Base-by-base conservation (phyloP, 2,113 vertebrate species). In the Tragelaphus scriptus region DNA sequence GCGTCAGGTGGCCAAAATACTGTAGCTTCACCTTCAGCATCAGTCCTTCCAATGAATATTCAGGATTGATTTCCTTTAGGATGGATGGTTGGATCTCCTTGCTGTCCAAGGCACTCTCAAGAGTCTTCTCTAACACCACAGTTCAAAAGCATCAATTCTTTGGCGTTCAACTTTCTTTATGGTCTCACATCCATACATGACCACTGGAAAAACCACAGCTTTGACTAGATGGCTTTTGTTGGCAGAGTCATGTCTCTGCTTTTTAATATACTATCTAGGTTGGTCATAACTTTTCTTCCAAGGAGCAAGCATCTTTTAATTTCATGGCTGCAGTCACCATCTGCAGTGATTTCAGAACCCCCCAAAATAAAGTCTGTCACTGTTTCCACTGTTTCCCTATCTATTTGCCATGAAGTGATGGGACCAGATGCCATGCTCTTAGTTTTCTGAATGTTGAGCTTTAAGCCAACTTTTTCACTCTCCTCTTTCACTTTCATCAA, bases 121-220 rank as follows among this genome's bases (percentile, higher is more conserved):
- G 0, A 71, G 65, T 71, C 65, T 71, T 71, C 17, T 59, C 58
- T 23, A 36, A 11, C 4, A 36, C 65, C 17, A n/a, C n/a, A 71
- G 16, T 71, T 71, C 30, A n/a, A 71, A 71, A 71, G 65, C 9
- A 71, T 71, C n/a, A 71, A 2, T 71, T 71, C n/a, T 21, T 36
- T 2, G 4, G 17, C 0, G 0, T 4, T 71, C 65, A 71, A 9
- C 2, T 2, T 36, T 68, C n/a, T n/a, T 71, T 36, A 36, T 36
- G 19, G 17, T 71, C 32, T 68, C 65, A 68, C 65, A 36, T 36
- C 17, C 17, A 21, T 36, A 68, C 8, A 68, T 36, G 17, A 68
- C 65, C 10, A 68, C 16, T 9, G 9, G 32, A 68, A 68, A 36
- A n/a, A 36, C 17, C 65, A 68, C 9, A 68, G 17, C 65, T 68